These are phyloP conservation scores for Poecilia gillii DNA, from an alignment of 2,797 vertebrate genomes.

Conservation along the genomic window DNA sequence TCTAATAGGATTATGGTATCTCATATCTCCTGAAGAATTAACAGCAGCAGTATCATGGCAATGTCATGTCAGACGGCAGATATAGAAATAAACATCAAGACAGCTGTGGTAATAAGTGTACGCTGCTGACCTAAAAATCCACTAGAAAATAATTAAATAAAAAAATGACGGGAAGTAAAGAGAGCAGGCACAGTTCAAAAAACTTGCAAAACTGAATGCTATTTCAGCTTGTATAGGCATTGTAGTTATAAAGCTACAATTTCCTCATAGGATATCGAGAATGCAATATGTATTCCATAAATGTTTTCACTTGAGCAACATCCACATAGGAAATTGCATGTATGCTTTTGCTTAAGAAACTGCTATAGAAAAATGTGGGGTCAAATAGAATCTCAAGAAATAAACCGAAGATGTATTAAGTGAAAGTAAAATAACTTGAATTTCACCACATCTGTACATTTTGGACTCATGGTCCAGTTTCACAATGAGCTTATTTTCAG, in stretches of 20 bases:
- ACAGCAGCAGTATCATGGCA: slow-evolving; percentile 38
- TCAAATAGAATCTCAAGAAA: neutral
- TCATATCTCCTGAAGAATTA: slow-evolving; percentile 47
- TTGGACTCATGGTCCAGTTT: neutral
- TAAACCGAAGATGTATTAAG: neutral
- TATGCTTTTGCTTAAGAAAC: neutral
- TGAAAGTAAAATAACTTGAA: neutral
- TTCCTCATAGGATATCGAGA: slow-evolving; percentile 7
- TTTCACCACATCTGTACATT: neutral
- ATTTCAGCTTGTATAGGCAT: neutral
- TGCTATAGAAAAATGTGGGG: too few relatives aligned
- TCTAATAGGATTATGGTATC: slow-evolving; percentile 27
- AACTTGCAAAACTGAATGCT: neutral
- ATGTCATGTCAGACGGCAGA: neutral
- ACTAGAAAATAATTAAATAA: neutral
- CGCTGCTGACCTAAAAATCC: neutral
- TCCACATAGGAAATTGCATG: neutral
- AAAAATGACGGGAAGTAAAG: neutral
- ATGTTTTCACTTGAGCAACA: neutral
- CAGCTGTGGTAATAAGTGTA: neutral
- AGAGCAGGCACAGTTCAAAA: neutral
- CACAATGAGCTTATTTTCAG: slow-evolving; percentile 4
- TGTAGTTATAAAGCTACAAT: neutral
- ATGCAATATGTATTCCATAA: slow-evolving; percentile 1
- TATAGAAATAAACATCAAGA: neutral